Evolutionary conservation across 2,113 vertebrate species (phyloP), one percentile per base, ranked within the genome.

Genomic region (Rhinoderma darwinii): DNA sequence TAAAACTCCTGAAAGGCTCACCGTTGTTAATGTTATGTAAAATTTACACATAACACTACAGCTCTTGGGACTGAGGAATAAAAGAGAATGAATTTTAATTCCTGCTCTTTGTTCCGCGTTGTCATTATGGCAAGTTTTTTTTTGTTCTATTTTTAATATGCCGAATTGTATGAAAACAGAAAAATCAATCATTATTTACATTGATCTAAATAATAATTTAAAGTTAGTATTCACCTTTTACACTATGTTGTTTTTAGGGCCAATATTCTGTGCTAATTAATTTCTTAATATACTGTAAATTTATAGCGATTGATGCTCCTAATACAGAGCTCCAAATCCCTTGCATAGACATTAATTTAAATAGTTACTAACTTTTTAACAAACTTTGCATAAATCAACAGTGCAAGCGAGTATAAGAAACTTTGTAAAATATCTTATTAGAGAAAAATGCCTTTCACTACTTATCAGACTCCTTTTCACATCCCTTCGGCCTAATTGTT

Each of bases 31-130:
- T 90, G 90, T 89, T 63, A 88, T 88, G 70, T 90, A 88, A 88
- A 56, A 90, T 89, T 91, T 91, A 86, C 91, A 91, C 91, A 89
- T 88, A 92, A 92, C 90, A 88, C 84, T 27, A 86, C 79, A 82
- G 79, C 79, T 87, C 79, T 59, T 82, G 86, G 86, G 79, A 87
- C 50, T 70, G 68, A 59, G 72, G 72, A 73, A 56, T 79, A 87
- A 81, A 87, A 39, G 9, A 25, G 68, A 61, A 75, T 81, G 61
- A 56, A 82, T 87, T 87, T 63, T 82, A 82, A 82, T 87, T 82
- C 47, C 32, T 61, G 35, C 68, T 82, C 79, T 61, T 50, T 59
- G 68, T 82, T 82, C n/a, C 56, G 27, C 79, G n/a, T 41, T 63
- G 51, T 37, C 51, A 82, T 87, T 75, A 82, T 43, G 15, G n/a